These are phyloP conservation scores for Clivina fossor DNA, from an alignment of 2,888 invertebrate species.

Conservation along the genomic window DNA sequence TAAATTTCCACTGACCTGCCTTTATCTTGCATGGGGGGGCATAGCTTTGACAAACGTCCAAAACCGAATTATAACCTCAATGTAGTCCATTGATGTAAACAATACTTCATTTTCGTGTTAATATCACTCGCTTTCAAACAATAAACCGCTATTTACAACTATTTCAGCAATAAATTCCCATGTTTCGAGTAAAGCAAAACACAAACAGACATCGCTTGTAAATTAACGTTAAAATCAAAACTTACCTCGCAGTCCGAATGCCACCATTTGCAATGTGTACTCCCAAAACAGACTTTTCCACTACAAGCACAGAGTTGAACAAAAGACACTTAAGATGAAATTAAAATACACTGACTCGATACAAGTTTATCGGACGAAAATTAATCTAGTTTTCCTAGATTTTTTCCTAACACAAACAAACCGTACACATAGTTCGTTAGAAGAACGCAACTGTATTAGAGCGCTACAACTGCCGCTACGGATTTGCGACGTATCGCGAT, in stretches of 20 bases:
- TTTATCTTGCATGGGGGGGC: constrained; percentile 11
- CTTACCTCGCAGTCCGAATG: neutral
- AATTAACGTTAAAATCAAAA: constrained; percentile 9
- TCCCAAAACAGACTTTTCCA: too few species aligned
- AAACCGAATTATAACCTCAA: constrained; percentile 26
- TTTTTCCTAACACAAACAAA: constrained; percentile 29
- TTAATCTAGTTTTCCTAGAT: constrained; percentile 12
- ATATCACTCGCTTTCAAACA: too few species aligned
- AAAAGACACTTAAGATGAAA: constrained; percentile 9
- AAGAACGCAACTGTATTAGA: constrained; percentile 36
- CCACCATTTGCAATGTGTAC: constrained; percentile 16
- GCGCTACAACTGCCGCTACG: too few species aligned
- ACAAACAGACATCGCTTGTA: too few species aligned
- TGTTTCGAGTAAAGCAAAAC: too few species aligned
- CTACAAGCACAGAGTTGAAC: neutral
- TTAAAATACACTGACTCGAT: constrained; percentile 2
- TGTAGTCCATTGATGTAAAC: constrained; percentile 19
- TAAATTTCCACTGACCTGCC: constrained; percentile 24
- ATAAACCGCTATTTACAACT: neutral
- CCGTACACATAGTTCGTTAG: constrained; percentile 22
- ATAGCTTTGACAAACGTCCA: constrained; percentile 14
- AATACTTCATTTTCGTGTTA: constrained; percentile 6
- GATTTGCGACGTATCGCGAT: too few species aligned
- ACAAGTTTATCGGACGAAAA: constrained; percentile 7
- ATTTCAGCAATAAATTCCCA: neutral